Evolutionary conservation across 2,113 vertebrate genomes (phyloP).

Genomic region (Scortum barcoo): DNA sequence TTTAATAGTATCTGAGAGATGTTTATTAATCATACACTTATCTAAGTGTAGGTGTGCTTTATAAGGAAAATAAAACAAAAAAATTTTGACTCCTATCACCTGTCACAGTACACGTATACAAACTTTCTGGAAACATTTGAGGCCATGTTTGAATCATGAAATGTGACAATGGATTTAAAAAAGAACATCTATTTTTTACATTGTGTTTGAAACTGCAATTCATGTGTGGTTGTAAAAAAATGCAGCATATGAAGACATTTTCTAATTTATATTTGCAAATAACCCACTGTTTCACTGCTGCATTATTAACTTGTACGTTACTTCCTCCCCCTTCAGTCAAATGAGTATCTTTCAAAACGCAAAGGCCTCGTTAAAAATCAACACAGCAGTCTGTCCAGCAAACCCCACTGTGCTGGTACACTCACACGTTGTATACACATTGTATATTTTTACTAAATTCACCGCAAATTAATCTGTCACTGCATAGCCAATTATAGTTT

Average conservation of each 20-base stretch:
- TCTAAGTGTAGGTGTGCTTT: constrained; percentile 40
- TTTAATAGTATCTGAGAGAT: constrained; percentile 9
- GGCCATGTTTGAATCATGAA: constrained; percentile 22
- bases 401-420: constrained; percentile 4
- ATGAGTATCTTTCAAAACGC: too few species aligned
- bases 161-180: background rate
- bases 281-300: background rate
- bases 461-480: background rate
- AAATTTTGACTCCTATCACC: background rate
- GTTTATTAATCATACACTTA: constrained; percentile 30
- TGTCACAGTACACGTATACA: background rate
- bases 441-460: background rate
- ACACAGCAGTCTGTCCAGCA: constrained; percentile 18
- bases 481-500: constrained; percentile 2
- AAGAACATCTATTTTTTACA: too few species aligned
- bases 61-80: background rate
- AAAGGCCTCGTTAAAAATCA: constrained; percentile 17
- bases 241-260: background rate
- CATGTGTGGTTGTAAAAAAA: background rate
- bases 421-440: constrained; percentile 25
- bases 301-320: background rate
- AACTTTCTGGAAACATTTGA: constrained; percentile 12
- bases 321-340: background rate
- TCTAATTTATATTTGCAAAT: constrained; percentile 14
- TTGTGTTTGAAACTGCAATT: too few species aligned